These are phyloP conservation scores for Protomyctophum bolini DNA, from an alignment of 2,113 vertebrate genomes.

Conservation along the genomic window DNA sequence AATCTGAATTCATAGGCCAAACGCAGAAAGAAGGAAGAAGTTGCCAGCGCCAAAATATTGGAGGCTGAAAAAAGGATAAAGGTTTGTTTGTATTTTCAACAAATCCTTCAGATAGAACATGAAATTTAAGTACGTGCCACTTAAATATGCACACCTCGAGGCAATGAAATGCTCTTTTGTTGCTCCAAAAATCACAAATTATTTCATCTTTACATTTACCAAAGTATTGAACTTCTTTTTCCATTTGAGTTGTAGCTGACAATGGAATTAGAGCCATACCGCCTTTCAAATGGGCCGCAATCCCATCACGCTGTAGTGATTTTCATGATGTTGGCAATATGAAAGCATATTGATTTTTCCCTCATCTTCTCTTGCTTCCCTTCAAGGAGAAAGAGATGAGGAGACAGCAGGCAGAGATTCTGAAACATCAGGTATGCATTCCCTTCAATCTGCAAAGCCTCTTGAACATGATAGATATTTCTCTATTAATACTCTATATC, in stretches of 20 bases:
- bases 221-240: constrained; percentile 3
- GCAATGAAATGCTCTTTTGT: neutral
- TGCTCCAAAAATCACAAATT: constrained; percentile 8
- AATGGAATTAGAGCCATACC: constrained; percentile 24
- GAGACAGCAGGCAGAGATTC: constrained; percentile 94
- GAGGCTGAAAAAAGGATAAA: constrained; percentile 98
- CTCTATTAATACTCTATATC: constrained; percentile 58
- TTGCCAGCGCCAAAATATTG: constrained; percentile 98
- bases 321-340: constrained; percentile 59
- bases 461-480: constrained; percentile 44
- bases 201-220: neutral
- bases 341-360: constrained; percentile 60
- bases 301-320: constrained; percentile 55
- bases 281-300: constrained; percentile 33
- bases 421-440: constrained; percentile 95
- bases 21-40: constrained; percentile 98
- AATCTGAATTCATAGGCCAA: constrained; percentile 94
- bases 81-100: constrained; percentile 82
- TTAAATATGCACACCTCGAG: neutral
- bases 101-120: constrained; percentile 4
- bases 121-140: neutral
- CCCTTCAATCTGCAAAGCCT: constrained; percentile 24
- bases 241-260: constrained; percentile 9
- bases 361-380: constrained; percentile 62
- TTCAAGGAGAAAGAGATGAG: constrained; percentile 97